These are phyloP conservation scores for Stichodactyla mertensii DNA, from an alignment of 64 coral and sea anemone genomes.

Conservation along the genomic window DNA sequence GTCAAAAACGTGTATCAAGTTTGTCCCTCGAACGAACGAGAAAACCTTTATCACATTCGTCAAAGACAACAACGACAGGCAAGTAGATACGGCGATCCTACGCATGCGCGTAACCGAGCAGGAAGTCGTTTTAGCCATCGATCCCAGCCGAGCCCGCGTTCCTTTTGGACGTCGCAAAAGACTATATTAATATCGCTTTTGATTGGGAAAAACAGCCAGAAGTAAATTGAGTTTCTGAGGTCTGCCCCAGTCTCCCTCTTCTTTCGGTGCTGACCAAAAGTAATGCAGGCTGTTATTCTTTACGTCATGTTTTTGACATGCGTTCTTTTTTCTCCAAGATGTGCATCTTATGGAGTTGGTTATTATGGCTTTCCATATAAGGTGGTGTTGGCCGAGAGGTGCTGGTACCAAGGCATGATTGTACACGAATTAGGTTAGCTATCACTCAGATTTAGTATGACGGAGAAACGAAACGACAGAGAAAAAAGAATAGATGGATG, in stretches of 20 bases:
- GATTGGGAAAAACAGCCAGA: no score
- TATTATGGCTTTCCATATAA: not conserved
- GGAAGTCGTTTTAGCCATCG: no score
- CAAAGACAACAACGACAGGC: slow-evolving; percentile 1
- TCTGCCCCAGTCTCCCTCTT: no score
- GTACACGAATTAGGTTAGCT: slow-evolving; percentile 27
- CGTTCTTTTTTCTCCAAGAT: not conserved
- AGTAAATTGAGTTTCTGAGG: no score
- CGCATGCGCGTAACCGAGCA: not conserved
- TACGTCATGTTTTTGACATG: no score
- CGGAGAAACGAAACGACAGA: not conserved
- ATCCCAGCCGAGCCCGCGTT: no score
- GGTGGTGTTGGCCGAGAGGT: slow-evolving; percentile 16
- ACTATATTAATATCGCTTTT: no score
- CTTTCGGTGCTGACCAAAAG: not conserved
- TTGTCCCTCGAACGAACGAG: not conserved
- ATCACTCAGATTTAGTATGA: no score
- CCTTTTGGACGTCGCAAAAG: no score
- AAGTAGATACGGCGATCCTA: not conserved
- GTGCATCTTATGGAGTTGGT: slow-evolving; percentile 16
- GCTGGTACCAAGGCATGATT: slow-evolving; percentile 26
- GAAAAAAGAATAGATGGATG: not conserved
- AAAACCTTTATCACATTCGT: slow-evolving; percentile 7
- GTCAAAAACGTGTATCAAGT: slow-evolving; percentile 20
- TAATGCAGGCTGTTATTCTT: not conserved